Evolutionary conservation across 35 echinoderm and acorn worm genomes (phyloP).

Genomic region (Nesometra sesokonis): DNA sequence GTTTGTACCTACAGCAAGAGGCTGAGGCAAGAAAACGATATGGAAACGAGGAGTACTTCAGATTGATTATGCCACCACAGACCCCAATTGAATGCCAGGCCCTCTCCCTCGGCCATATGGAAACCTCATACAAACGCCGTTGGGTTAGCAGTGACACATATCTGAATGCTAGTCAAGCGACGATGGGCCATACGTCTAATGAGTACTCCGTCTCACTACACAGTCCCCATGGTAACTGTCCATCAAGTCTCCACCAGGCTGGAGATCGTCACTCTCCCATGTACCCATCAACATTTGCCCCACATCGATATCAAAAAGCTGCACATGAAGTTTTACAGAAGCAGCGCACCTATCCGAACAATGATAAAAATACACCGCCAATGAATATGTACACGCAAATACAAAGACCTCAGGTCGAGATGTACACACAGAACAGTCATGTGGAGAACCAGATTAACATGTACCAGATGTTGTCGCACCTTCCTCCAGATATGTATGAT

Average conservation of each 20-base stretch:
- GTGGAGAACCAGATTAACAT: constrained; percentile 51
- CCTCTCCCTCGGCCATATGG: not conserved
- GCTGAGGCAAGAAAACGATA: constrained; percentile 59
- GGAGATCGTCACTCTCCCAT: constrained; percentile 52
- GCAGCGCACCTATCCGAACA: constrained; percentile 16
- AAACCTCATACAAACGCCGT: constrained; percentile 41
- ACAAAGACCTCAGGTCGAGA: not conserved
- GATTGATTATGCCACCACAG: constrained; percentile 21
- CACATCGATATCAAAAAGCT: constrained; percentile 30
- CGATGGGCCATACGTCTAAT: constrained; percentile 54
- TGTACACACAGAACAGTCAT: constrained; percentile 7
- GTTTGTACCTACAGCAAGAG: constrained; percentile 65
- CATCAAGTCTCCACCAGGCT: constrained; percentile 78
- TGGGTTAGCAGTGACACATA: constrained; percentile 94
- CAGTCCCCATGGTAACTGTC: constrained; percentile 78
- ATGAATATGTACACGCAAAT: constrained; percentile 26
- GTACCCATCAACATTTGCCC: constrained; percentile 37
- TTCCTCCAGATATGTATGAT: constrained; percentile 91
- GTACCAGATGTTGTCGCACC: constrained; percentile 92
- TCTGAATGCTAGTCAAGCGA: constrained; percentile 66
- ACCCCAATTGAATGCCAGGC: not conserved
- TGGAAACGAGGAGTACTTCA: constrained; percentile 71
- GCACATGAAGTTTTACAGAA: constrained; percentile 22
- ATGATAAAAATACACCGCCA: not conserved
- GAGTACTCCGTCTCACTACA: constrained; percentile 83